Evolutionary conservation across 2,113 vertebrate species (phyloP).

Genomic region (Kryptolebias marmoratus): DNA sequence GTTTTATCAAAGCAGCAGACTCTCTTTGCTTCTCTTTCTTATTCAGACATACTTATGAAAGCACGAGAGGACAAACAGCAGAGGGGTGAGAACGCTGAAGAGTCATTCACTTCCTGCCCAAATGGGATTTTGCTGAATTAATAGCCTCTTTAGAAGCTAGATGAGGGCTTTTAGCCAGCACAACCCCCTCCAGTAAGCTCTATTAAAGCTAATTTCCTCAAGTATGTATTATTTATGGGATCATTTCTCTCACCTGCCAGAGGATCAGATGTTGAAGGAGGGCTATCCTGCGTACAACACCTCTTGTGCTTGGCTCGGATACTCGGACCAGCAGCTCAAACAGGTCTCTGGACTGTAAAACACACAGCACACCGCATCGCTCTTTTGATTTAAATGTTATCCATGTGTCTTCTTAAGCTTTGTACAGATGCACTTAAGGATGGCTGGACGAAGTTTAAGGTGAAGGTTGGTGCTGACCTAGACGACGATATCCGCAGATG

Average conservation of each 20-base stretch:
- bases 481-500: conserved; percentile 83
- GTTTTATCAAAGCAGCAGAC: background rate
- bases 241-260: conserved; percentile 63
- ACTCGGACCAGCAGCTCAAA: conserved; percentile 80
- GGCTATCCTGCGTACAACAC: conserved; percentile 85
- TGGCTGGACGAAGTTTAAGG: conserved; percentile 83
- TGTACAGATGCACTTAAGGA: conserved; percentile 70
- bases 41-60: conserved; percentile 80
- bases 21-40: conserved; percentile 26
- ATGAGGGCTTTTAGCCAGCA: conserved; percentile 26
- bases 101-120: conserved; percentile 29
- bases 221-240: background rate
- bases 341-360: conserved; percentile 65
- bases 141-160: conserved; percentile 37
- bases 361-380: rapidly evolving
- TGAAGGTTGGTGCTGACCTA: conserved; percentile 84
- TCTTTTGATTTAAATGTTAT: background rate
- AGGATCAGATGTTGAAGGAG: conserved; percentile 77
- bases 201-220: conserved; percentile 20
- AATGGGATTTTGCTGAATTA: conserved; percentile 13
- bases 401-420: conserved; percentile 55
- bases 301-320: conserved; percentile 83
- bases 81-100: conserved; percentile 72
- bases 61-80: conserved; percentile 75
- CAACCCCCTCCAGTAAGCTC: conserved; percentile 14